phyloP scores from a whole-genome alignment of 1,140 invertebrate species.

The Zaprionus africanus region DNA sequence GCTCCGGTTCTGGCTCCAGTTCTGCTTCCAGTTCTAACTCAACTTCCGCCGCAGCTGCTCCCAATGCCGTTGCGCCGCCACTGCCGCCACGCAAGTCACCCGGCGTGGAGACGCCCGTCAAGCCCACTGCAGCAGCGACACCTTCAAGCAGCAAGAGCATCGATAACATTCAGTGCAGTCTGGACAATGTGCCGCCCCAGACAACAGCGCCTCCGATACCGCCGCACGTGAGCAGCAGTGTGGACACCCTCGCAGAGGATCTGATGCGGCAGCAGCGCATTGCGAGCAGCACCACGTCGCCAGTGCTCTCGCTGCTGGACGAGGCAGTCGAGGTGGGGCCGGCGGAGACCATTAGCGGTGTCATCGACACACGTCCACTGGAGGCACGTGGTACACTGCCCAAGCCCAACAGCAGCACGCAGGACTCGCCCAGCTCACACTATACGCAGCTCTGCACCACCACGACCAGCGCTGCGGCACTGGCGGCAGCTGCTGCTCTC shows the following conservation, averaged over 20 bases:
- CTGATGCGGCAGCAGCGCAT: slow-evolving; percentile 72
- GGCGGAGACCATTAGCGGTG: slow-evolving; percentile 88
- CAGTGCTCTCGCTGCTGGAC: slow-evolving; percentile 72
- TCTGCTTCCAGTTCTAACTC: slow-evolving; percentile 1
- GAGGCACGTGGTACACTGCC: slow-evolving; percentile 72
- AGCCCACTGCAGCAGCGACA: slow-evolving; percentile 39
- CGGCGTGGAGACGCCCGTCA: slow-evolving; percentile 82
- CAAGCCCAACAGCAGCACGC: slow-evolving; percentile 19
- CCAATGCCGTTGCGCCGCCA: slow-evolving; percentile 64
- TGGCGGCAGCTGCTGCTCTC: slow-evolving; percentile 44
- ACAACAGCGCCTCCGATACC: slow-evolving; percentile 84
- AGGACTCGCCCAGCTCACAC: slow-evolving; percentile 64
- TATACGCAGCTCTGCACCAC: slow-evolving; percentile 78
- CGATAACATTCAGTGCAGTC: slow-evolving; percentile 72
- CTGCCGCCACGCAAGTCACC: slow-evolving; percentile 88
- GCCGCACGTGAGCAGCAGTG: slow-evolving; percentile 66
- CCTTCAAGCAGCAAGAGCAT: slow-evolving; percentile 71
- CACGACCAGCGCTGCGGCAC: slow-evolving; percentile 54
- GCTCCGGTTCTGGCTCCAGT: slow-evolving; percentile 16
- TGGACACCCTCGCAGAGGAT: slow-evolving; percentile 75
- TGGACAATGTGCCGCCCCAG: slow-evolving; percentile 80
- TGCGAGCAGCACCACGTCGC: slow-evolving; percentile 61
- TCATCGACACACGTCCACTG: slow-evolving; percentile 87
- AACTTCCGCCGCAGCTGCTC: neutral
- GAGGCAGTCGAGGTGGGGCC: slow-evolving; percentile 86